Evolutionary conservation across 2,113 vertebrate species (phyloP).

Genomic region (Trachemys scripta): DNA sequence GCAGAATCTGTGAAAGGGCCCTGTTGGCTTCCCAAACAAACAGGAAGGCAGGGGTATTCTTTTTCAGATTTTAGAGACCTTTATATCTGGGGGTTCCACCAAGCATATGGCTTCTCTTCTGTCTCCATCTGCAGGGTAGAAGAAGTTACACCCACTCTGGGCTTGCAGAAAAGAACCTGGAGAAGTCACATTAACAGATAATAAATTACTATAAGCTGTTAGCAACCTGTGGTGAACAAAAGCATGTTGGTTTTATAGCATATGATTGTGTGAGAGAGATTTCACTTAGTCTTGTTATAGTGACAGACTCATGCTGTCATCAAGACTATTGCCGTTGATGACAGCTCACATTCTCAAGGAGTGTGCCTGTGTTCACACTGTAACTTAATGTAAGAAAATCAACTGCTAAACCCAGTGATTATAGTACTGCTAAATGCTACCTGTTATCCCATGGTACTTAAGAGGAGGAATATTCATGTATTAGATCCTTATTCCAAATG

Average conservation of each 20-base stretch:
- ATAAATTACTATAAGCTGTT: background rate
- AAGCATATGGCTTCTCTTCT: background rate
- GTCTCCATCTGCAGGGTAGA: background rate
- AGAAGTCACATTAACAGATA: background rate
- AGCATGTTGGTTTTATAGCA: background rate
- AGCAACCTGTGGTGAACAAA: background rate
- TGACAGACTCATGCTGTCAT: background rate
- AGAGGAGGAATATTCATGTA: background rate
- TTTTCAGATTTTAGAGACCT: background rate
- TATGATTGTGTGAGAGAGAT: background rate
- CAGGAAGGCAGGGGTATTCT: background rate
- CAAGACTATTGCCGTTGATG: background rate
- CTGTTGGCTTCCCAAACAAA: background rate
- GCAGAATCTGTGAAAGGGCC: background rate
- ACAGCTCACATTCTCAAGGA: background rate
- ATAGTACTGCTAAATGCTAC: background rate
- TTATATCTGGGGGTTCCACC: background rate
- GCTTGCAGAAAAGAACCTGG: background rate
- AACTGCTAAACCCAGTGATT: background rate
- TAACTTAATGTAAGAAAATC: background rate
- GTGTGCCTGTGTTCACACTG: background rate
- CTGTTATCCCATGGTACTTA: background rate
- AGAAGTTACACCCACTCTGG: background rate
- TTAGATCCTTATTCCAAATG: background rate
- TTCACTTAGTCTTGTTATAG: background rate